Evolutionary conservation across 2,797 vertebrate genomes (phyloP).

Genomic region (Poeciliopsis gracilis): DNA sequence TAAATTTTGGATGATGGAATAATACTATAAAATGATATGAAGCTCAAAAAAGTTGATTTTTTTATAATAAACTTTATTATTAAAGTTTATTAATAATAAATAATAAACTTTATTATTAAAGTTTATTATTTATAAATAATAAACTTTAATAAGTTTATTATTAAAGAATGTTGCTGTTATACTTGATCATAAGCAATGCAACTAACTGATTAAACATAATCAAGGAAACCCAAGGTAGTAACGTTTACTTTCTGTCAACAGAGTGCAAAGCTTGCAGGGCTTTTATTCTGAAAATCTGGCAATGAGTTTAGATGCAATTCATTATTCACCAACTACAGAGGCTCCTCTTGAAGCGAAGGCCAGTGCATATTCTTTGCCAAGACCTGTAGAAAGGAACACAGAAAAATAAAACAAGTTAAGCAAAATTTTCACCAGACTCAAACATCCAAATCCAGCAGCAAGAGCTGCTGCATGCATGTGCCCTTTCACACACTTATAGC

Average conservation of each 20-base stretch:
- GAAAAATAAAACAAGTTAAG: not conserved
- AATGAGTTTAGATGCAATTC: not conserved
- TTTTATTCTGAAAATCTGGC: not conserved
- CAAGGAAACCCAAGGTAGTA: not conserved
- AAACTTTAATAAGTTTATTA: too few relatives aligned
- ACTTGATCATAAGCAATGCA: not conserved
- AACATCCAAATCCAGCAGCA: not conserved
- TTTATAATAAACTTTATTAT: too few relatives aligned
- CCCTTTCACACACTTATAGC: constrained; percentile 59
- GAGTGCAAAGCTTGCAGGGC: not conserved
- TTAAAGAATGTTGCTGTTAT: not conserved
- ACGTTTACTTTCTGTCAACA: not conserved
- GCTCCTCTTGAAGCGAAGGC: constrained; percentile 96
- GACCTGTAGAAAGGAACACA: constrained; percentile 76
- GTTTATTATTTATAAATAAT: too few relatives aligned
- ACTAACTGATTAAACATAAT: not conserved
- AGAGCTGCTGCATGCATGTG: constrained; percentile 1
- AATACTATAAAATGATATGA: too few relatives aligned
- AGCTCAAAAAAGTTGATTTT: too few relatives aligned
- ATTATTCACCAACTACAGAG: constrained; percentile 89
- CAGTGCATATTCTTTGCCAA: constrained; percentile 93
- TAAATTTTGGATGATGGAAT: not conserved
- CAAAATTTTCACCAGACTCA: not conserved
- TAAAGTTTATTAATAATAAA: too few relatives aligned
- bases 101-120: too few relatives aligned